These are phyloP conservation scores for Lepidochrysops patricia DNA, from an alignment of 2,888 invertebrate genomes.

Conservation along the genomic window DNA sequence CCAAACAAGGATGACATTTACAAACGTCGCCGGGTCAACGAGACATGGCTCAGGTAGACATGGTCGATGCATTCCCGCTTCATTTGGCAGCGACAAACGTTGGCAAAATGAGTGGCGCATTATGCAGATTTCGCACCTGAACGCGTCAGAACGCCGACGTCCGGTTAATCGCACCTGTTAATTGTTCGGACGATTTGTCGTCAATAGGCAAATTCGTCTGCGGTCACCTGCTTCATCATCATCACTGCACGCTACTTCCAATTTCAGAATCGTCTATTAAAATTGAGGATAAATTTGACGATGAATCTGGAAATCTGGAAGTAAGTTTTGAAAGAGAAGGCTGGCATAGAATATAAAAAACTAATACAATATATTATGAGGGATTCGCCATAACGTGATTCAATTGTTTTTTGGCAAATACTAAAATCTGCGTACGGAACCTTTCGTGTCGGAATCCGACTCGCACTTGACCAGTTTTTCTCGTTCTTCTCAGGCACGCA, in stretches of 20 bases:
- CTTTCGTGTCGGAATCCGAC: too few relatives aligned
- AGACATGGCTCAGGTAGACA: slow-evolving; percentile 30
- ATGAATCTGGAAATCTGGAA: too few relatives aligned
- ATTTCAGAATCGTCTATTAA: too few relatives aligned
- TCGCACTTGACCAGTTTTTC: not conserved
- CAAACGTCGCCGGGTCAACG: slow-evolving; percentile 21
- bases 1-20: slow-evolving; percentile 20
- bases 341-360: too few relatives aligned
- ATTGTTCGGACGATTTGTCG: slow-evolving; percentile 40
- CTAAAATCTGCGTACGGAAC: too few relatives aligned
- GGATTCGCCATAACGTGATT: too few relatives aligned
- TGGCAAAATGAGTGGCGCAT: slow-evolving; percentile 55
- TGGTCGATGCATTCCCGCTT: slow-evolving; percentile 46
- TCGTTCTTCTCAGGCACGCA: not conserved
- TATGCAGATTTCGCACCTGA: slow-evolving; percentile 56
- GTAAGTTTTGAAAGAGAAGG: too few relatives aligned
- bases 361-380: too few relatives aligned
- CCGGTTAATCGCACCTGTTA: slow-evolving; percentile 39
- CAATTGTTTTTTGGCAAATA: too few relatives aligned
- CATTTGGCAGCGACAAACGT: slow-evolving; percentile 61
- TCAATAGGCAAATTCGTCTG: slow-evolving; percentile 40
- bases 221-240: slow-evolving; percentile 16
- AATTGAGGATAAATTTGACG: too few relatives aligned
- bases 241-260: too few relatives aligned
- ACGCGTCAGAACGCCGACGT: slow-evolving; percentile 35